Evolutionary conservation across 2,797 vertebrate genomes (phyloP).

Genomic region (Spinus pinus): DNA sequence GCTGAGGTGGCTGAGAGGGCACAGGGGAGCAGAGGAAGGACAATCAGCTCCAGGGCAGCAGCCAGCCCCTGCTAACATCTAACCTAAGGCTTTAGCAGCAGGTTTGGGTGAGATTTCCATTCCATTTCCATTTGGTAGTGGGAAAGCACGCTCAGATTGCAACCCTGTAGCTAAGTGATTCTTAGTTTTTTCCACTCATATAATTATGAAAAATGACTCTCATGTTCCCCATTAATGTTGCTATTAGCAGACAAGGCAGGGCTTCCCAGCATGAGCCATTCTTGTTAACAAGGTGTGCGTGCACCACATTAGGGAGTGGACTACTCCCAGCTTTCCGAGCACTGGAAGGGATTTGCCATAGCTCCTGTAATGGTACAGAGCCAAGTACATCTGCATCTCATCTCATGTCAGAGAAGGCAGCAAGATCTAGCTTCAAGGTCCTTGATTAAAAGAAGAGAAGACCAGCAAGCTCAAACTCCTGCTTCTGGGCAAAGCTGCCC

Average conservation of each 20-base stretch:
- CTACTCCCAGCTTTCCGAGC: not conserved
- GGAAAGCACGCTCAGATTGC: not conserved
- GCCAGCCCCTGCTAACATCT: not conserved
- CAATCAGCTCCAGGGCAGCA: not conserved
- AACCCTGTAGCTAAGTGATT: not conserved
- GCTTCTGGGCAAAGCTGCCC: not conserved
- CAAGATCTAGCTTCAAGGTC: not conserved
- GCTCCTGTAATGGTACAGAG: not conserved
- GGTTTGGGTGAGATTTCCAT: not conserved
- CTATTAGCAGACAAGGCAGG: not conserved
- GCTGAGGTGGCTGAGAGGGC: not conserved
- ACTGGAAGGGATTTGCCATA: accelerated
- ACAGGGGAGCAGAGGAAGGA: not conserved
- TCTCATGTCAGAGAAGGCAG: not conserved
- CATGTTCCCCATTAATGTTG: not conserved
- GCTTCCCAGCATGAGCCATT: not conserved
- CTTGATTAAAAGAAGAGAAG: not conserved
- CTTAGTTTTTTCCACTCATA: not conserved
- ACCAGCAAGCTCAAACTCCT: not conserved
- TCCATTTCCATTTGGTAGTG: not conserved
- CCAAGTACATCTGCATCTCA: not conserved
- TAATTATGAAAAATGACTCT: not conserved
- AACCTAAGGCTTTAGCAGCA: not conserved
- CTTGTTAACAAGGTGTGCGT: not conserved
- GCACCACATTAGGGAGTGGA: not conserved